Evolutionary conservation across 2,888 invertebrate species (phyloP), one percentile per base, ranked within the genome.

Genomic region (Thysanoteuthis rhombus): DNA sequence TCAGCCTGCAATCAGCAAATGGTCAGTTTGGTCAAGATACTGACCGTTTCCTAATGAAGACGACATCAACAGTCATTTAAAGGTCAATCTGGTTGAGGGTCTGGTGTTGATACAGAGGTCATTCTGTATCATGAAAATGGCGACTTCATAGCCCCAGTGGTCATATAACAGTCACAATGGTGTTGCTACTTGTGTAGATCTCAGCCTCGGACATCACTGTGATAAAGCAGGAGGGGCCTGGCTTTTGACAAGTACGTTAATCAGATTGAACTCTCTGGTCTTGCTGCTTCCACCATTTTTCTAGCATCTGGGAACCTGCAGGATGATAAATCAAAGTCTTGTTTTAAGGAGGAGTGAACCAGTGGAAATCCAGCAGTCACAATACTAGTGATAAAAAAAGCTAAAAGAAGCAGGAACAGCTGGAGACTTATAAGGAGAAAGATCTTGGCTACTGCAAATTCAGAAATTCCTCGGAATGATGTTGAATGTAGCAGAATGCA

Each of bases 221-320:
- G 75, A n/a, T 75, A n/a, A 16, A 75, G 36, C 75, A 75, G 16
- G 75, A 75, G 36, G n/a, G 10, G 75, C 16, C 3, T 12, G n/a
- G n/a, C n/a, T n/a, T 75, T n/a, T n/a, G 75, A 75, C 75, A 75
- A 75, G n/a, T n/a, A 75, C 75, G 75, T 75, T 75, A 75, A 75
- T 75, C 75, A 75, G 16, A 16, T n/a, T 75, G n/a, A 75, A 75
- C 75, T 75, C 75, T n/a, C 10, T 10, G 12, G 1, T 36, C 75
- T n/a, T n/a, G 75, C 75, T n/a, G 75, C 25, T 36, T 32, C 32
- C n/a, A 75, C n/a, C 75, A 75, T 75, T 75, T 32, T 75, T 75
- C 75, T 75, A 36, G 75, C n/a, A n/a, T 75, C 75, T 75, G 10
- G n/a, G 10, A 75, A 75, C 75, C 75, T 32, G 32, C n/a, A n/a